These are phyloP conservation scores for Trematomus bernacchii DNA, from an alignment of 2,797 vertebrate genomes.

Conservation along the genomic window DNA sequence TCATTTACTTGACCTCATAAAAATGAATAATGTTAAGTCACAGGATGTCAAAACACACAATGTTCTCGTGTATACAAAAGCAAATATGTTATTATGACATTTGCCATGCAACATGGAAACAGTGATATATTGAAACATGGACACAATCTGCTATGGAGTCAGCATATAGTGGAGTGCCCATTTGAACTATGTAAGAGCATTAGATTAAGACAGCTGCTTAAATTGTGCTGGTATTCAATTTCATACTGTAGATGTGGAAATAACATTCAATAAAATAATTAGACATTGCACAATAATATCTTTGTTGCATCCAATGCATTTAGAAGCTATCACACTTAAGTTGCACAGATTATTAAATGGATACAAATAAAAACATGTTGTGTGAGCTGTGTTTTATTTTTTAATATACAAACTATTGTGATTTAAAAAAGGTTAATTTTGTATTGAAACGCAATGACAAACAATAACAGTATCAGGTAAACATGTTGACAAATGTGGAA, in stretches of 20 bases:
- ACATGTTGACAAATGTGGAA: neutral
- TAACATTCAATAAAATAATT: neutral
- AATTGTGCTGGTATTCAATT: neutral
- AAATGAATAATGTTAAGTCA: conserved; percentile 77
- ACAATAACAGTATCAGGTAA: too few relatives aligned
- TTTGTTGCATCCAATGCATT: too few relatives aligned
- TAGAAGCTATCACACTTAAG: neutral
- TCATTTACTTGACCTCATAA: conserved; percentile 80
- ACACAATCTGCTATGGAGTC: conserved; percentile 25
- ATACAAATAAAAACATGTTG: neutral
- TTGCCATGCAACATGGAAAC: conserved; percentile 45
- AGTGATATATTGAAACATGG: conserved; percentile 40
- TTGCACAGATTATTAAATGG: neutral
- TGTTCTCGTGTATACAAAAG: conserved; percentile 47
- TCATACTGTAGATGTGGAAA: neutral
- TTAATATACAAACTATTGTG: neutral
- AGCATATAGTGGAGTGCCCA: conserved; percentile 17
- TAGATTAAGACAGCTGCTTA: conserved; percentile 1
- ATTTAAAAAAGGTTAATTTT: conserved; percentile 1
- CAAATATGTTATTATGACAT: conserved; percentile 60
- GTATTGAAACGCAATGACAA: neutral
- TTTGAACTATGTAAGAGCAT: conserved; percentile 7
- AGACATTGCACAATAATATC: too few relatives aligned
- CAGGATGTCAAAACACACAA: conserved; percentile 69
- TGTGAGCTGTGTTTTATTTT: conserved; percentile 6